These are phyloP conservation scores for Phaonia tiefii DNA, from an alignment of 2,888 invertebrate species.

Conservation along the genomic window DNA sequence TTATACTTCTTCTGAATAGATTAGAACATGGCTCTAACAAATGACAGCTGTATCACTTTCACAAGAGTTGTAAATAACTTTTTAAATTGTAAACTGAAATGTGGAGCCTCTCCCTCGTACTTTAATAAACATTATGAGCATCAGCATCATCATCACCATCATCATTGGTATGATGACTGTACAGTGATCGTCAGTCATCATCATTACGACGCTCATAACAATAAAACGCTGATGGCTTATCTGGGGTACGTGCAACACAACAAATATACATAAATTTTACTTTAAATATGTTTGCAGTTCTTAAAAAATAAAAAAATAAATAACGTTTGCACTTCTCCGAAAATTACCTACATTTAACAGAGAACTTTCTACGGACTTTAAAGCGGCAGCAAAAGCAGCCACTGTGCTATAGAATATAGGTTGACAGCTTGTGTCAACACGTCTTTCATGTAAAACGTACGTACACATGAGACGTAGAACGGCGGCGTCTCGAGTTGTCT, in stretches of 20 bases:
- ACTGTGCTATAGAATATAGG: conserved; percentile 43
- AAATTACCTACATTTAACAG: conserved; percentile 21
- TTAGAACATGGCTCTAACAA: no score
- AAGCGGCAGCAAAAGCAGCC: conserved; percentile 16
- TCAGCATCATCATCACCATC: conserved; percentile 51
- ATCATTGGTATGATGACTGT: conserved; percentile 42
- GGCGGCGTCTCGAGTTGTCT: not conserved
- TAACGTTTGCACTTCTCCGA: not conserved
- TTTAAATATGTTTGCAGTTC: conserved; percentile 58
- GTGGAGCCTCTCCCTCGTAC: not conserved
- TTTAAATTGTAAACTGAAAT: no score
- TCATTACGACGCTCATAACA: conserved; percentile 63
- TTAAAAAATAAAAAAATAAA: not conserved
- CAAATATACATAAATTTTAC: conserved; percentile 61
- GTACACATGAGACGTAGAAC: not conserved
- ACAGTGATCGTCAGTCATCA: conserved; percentile 37
- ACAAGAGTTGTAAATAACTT: no score
- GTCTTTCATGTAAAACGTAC: conserved; percentile 50
- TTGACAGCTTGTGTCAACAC: conserved; percentile 64
- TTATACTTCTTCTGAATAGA: no score
- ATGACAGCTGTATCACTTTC: no score
- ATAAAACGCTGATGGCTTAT: conserved; percentile 65
- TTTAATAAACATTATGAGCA: conserved; percentile 27
- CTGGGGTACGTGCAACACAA: conserved; percentile 59
- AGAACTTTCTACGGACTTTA: conserved; percentile 23